phyloP scores from a whole-genome alignment of 64 coral and sea anemone genomes.

The Stichodactyla helianthus region DNA sequence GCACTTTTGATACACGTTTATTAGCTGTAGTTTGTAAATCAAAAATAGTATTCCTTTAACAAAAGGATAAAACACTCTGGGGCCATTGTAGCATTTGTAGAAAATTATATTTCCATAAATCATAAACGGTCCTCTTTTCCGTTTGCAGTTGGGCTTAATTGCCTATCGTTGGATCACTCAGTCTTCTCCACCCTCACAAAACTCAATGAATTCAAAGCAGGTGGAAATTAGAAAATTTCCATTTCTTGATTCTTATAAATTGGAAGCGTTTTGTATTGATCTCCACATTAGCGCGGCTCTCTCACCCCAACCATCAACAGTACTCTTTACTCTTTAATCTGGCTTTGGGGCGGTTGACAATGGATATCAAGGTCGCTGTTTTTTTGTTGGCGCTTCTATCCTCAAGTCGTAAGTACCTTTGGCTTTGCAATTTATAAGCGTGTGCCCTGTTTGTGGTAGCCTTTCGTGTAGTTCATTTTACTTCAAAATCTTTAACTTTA shows the following conservation, averaged over 20 bases:
- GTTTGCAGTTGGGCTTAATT: background rate
- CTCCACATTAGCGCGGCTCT: background rate
- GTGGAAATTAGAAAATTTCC: background rate
- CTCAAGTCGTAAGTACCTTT: background rate
- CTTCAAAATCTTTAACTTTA: background rate
- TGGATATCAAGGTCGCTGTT: background rate
- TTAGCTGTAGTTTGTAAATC: too few relatives aligned
- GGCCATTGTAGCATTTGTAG: background rate
- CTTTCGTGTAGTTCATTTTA: background rate
- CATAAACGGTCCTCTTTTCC: background rate
- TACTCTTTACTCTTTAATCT: background rate
- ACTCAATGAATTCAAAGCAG: background rate
- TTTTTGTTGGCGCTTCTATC: background rate
- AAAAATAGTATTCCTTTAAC: too few relatives aligned
- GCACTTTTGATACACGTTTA: too few relatives aligned
- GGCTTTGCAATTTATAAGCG: background rate
- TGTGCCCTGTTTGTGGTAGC: background rate
- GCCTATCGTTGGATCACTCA: background rate
- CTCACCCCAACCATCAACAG: background rate
- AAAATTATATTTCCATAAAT: background rate
- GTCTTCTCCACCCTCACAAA: background rate
- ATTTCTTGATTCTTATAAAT: constrained; percentile 14
- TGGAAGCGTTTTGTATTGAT: background rate
- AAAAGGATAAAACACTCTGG: background rate
- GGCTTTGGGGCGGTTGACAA: background rate